phyloP scores from a whole-genome alignment of 2,888 invertebrate genomes.

The Teinopalpus imperialis region DNA sequence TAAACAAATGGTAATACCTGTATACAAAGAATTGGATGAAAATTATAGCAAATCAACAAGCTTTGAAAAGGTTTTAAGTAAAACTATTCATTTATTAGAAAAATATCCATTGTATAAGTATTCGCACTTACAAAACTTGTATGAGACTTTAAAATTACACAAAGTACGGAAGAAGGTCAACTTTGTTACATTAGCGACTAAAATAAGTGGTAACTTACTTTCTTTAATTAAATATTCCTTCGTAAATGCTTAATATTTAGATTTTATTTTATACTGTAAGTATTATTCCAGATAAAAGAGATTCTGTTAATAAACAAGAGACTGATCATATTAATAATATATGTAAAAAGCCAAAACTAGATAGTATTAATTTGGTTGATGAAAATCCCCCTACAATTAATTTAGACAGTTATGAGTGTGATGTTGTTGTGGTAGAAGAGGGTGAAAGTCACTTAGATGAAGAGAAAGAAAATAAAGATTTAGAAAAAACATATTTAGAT shows the following conservation, averaged over 20 bases:
- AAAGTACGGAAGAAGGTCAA: slow-evolving; percentile 42
- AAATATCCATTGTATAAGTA: slow-evolving; percentile 47
- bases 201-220: slow-evolving; percentile 31
- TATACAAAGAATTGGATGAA: slow-evolving; percentile 39
- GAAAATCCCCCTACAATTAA: slow-evolving; percentile 28
- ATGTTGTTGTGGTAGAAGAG: slow-evolving; percentile 20
- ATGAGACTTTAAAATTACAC: slow-evolving; percentile 42
- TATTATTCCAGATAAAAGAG: slow-evolving; percentile 15
- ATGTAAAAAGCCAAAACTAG: slow-evolving; percentile 33
- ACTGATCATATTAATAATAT: slow-evolving; percentile 6
- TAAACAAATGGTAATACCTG: slow-evolving; percentile 43
- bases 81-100: slow-evolving; percentile 36
- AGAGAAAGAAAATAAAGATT: slow-evolving; percentile 26
- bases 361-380: slow-evolving; percentile 36
- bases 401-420: slow-evolving; percentile 26
- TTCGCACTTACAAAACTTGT: slow-evolving; percentile 48
- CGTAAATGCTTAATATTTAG: background rate
- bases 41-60: slow-evolving; percentile 40
- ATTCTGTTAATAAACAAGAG: background rate
- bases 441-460: background rate
- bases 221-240: background rate
- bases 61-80: slow-evolving; percentile 40
- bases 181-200: slow-evolving; percentile 45
- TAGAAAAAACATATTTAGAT: slow-evolving; percentile 7
- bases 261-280: no score